Conservation (phyloP, 1,140 invertebrate genomes). For the Adelges cooleyi region DNA sequence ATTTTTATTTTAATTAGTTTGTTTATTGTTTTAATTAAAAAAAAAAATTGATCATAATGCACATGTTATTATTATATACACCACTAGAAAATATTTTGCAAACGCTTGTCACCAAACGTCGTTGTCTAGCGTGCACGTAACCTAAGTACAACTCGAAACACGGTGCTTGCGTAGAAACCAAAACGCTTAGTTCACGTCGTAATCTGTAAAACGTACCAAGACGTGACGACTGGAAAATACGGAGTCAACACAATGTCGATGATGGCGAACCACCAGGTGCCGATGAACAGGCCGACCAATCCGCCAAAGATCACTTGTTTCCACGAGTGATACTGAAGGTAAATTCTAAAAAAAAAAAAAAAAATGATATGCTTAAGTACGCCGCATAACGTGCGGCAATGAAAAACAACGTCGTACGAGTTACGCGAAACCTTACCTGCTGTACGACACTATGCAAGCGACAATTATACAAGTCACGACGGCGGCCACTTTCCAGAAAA, state of each 20-base stretch:
- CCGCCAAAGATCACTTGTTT: slow-evolving; percentile 70
- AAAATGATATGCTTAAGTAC: slow-evolving; percentile 2
- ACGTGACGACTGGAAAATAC: slow-evolving; percentile 70
- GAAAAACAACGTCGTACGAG: not conserved
- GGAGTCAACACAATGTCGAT: slow-evolving; percentile 72
- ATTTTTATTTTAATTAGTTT: no score
- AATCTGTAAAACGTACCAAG: slow-evolving; percentile 59
- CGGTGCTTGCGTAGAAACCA: no score
- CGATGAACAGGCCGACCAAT: slow-evolving; percentile 55
- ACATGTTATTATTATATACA: no score
- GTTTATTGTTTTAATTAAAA: no score
- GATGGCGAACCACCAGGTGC: slow-evolving; percentile 61
- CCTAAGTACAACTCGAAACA: no score
- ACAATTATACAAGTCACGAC: slow-evolving; percentile 48
- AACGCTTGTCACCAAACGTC: no score
- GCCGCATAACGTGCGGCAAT: not conserved
- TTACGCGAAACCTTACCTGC: slow-evolving; percentile 30
- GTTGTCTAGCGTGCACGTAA: no score
- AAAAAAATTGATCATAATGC: no score
- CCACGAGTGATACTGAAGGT: slow-evolving; percentile 75
- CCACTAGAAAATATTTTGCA: no score
- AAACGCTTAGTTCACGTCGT: no score
- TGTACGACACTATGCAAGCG: slow-evolving; percentile 53
- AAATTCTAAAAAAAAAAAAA: slow-evolving; percentile 48
- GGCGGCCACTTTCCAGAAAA: slow-evolving; percentile 57